phyloP scores from a whole-genome alignment of 92 coral and sea anemone species.

The Bergia sp. region DNA sequence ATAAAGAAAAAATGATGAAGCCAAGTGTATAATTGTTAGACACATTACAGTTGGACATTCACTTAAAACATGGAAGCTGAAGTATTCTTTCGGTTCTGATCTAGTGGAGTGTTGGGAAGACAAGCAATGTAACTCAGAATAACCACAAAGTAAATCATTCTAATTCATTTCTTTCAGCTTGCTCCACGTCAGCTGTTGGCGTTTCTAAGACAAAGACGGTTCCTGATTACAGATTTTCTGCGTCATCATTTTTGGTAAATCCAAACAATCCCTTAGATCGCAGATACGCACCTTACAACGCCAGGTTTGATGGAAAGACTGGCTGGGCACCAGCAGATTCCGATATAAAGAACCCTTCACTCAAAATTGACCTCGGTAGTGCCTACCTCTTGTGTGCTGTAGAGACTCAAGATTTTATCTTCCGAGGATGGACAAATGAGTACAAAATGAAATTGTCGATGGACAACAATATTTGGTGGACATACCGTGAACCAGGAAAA shows the following conservation, averaged over 20 bases:
- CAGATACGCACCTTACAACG: background rate
- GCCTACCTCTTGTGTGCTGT: background rate
- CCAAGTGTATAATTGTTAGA: no score
- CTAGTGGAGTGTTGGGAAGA: no score
- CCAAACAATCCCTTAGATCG: no score
- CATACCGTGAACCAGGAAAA: background rate
- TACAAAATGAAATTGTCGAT: background rate
- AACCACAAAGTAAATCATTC: no score
- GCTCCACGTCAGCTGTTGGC: background rate
- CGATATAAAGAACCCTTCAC: background rate
- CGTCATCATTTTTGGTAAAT: background rate
- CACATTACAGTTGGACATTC: no score
- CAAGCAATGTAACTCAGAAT: no score
- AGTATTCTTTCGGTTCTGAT: no score
- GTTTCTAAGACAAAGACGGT: background rate
- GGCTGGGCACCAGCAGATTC: background rate
- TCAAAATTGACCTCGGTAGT: background rate
- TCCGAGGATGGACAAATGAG: background rate
- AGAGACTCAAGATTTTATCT: background rate
- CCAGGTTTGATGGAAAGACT: background rate
- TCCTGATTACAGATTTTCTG: background rate
- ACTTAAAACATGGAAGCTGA: no score
- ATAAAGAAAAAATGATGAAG: no score
- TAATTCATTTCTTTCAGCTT: no score
- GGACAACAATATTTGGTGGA: background rate